Conservation (phyloP, 2,888 invertebrate species). For the Emmelina monodactyla region DNA sequence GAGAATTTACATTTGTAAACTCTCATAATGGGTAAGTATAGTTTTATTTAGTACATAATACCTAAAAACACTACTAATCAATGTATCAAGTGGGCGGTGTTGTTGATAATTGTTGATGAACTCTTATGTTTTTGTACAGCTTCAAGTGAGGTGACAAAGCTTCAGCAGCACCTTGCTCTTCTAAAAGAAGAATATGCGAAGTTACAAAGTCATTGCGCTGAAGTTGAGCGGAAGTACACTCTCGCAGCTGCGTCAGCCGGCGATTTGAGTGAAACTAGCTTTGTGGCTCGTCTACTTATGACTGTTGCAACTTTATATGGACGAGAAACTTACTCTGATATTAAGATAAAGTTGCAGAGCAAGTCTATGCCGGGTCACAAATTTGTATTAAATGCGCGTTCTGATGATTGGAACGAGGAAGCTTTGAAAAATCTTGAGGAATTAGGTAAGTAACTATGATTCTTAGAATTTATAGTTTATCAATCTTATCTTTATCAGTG, state of each 20-base stretch:
- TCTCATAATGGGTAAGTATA: too few species aligned
- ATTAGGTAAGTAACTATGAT: constrained; percentile 70
- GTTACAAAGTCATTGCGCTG: constrained; percentile 80
- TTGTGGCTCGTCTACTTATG: constrained; percentile 82
- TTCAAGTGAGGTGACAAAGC: constrained; percentile 69
- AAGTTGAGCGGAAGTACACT: constrained; percentile 85
- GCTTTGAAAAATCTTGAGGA: constrained; percentile 71
- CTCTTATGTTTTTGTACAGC: constrained; percentile 35
- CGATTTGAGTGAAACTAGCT: constrained; percentile 75
- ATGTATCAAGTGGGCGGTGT: constrained; percentile 43
- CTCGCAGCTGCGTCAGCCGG: constrained; percentile 75
- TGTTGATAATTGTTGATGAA: constrained; percentile 17
- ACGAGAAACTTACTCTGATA: constrained; percentile 82
- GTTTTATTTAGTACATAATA: too few species aligned
- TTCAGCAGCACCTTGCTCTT: constrained; percentile 85
- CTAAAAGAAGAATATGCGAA: constrained; percentile 92
- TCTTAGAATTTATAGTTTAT: too few species aligned
- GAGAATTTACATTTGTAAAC: too few species aligned
- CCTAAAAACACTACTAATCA: too few species aligned
- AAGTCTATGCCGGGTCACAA: constrained; percentile 84
- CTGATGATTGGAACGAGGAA: constrained; percentile 84
- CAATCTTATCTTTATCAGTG: too few species aligned
- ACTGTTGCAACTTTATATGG: constrained; percentile 85
- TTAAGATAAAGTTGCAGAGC: constrained; percentile 76
- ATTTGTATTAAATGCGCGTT: constrained; percentile 87